These are phyloP conservation scores for Rhingia campestris DNA, from an alignment of 2,888 invertebrate genomes.

Conservation along the genomic window DNA sequence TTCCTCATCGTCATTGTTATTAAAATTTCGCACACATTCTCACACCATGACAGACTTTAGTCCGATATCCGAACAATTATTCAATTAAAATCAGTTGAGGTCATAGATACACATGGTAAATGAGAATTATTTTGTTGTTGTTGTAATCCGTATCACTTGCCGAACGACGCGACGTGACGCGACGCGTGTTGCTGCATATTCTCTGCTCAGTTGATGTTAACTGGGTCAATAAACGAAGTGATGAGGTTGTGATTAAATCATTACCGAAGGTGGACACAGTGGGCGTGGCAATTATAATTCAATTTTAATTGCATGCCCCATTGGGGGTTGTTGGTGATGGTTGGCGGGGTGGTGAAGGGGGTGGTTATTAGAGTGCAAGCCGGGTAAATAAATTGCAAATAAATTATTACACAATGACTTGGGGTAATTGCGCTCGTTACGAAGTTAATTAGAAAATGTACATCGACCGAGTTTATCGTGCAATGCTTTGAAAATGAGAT, in stretches of 20 bases:
- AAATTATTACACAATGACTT: conserved; percentile 68
- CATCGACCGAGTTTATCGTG: conserved; percentile 7
- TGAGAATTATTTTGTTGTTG: conserved; percentile 25
- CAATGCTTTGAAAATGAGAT: conserved; percentile 5
- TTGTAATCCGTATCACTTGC: background rate
- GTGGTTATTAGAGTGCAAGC: background rate
- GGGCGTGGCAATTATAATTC: conserved; percentile 63
- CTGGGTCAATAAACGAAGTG: conserved; percentile 69
- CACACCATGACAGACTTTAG: background rate
- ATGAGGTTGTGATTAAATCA: conserved; percentile 70
- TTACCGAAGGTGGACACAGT: conserved; percentile 50
- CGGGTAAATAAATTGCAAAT: conserved; percentile 63
- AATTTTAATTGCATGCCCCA: conserved; percentile 57
- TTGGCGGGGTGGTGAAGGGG: background rate
- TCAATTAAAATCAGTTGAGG: conserved; percentile 72
- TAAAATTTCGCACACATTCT: conserved; percentile 18
- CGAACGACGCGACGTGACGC: background rate
- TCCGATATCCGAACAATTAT: conserved; percentile 68
- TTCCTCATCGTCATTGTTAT: conserved; percentile 30
- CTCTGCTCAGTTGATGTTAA: conserved; percentile 50
- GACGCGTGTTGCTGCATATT: conserved; percentile 9
- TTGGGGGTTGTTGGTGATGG: too few species aligned
- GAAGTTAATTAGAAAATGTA: conserved; percentile 63
- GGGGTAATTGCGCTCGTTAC: conserved; percentile 50
- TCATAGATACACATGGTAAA: conserved; percentile 64